Evolutionary conservation across 2,888 invertebrate species (phyloP).

Genomic region (Aphrophora alni): DNA sequence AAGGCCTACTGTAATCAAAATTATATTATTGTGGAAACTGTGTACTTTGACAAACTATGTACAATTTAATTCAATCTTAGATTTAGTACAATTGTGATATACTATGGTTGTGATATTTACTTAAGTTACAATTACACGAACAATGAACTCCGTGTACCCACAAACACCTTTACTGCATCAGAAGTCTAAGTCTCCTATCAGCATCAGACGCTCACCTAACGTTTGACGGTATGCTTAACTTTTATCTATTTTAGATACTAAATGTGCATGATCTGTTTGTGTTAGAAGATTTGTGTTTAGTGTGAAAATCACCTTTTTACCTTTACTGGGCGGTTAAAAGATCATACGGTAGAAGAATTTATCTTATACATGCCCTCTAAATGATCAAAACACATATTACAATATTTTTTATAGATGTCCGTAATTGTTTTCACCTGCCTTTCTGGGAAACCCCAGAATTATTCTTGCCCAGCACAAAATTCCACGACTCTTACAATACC

Average conservation of each 20-base stretch:
- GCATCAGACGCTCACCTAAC: background rate
- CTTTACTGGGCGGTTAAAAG: too few species aligned
- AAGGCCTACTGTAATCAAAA: slow-evolving; percentile 41
- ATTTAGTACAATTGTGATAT: slow-evolving; percentile 49
- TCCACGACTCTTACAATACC: too few species aligned
- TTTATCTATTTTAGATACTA: too few species aligned
- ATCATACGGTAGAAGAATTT: too few species aligned
- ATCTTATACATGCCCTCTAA: too few species aligned
- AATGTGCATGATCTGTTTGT: background rate
- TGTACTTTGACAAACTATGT: slow-evolving; percentile 31
- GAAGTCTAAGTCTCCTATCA: slow-evolving; percentile 3
- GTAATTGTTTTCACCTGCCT: too few species aligned
- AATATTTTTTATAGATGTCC: too few species aligned
- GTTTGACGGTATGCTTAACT: slow-evolving; percentile 15
- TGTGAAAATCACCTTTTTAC: background rate
- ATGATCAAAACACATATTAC: too few species aligned
- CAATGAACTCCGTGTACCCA: slow-evolving; percentile 28
- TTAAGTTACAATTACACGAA: slow-evolving; percentile 29
- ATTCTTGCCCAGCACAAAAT: too few species aligned
- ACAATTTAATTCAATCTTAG: slow-evolving; percentile 35
- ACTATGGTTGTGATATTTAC: slow-evolving; percentile 52
- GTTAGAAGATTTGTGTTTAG: background rate
- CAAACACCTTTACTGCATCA: slow-evolving; percentile 21
- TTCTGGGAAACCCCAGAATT: too few species aligned
- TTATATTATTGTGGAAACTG: slow-evolving; percentile 42